Evolutionary conservation across 2,797 vertebrate species (phyloP).

Genomic region (Sphenodon punctatus): DNA sequence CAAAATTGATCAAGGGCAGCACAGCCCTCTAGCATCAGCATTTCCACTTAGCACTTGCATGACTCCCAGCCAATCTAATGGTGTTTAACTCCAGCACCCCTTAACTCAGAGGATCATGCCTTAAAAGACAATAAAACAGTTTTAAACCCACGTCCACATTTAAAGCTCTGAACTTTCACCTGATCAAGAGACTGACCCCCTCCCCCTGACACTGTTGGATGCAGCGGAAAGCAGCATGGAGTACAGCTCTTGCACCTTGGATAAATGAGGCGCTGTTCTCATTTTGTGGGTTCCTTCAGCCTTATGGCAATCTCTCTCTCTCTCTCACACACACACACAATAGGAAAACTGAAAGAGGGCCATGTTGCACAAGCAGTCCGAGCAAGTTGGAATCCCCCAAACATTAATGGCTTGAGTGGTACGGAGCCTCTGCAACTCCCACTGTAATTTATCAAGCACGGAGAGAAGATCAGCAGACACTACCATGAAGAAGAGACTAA

Average conservation of each 20-base stretch:
- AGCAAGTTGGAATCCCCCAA: neutral
- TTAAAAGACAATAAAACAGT: neutral
- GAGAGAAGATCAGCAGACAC: conserved; percentile 1
- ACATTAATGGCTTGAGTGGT: neutral
- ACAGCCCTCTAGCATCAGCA: neutral
- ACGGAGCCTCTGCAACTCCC: neutral
- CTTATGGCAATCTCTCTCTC: no score
- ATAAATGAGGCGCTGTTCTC: neutral
- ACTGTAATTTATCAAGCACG: neutral
- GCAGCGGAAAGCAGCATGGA: neutral
- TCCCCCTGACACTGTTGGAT: neutral
- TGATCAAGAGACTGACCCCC: neutral
- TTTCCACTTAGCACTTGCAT: no score
- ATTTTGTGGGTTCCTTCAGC: no score
- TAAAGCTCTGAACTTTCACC: neutral
- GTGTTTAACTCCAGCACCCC: no score
- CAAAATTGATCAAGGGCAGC: no score
- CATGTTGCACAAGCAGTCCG: neutral
- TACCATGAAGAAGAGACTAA: neutral
- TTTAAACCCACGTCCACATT: neutral
- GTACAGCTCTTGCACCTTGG: neutral
- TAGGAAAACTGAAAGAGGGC: accelerated
- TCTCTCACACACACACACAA: no score
- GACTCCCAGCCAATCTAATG: no score
- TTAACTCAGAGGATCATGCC: no score